Percentiles rank a stretch among this genome's conserved stretches.
These are phyloP conservation scores for Ophonus ardosiacus DNA, from an alignment of 2,888 invertebrate species.

Conservation along the genomic window DNA sequence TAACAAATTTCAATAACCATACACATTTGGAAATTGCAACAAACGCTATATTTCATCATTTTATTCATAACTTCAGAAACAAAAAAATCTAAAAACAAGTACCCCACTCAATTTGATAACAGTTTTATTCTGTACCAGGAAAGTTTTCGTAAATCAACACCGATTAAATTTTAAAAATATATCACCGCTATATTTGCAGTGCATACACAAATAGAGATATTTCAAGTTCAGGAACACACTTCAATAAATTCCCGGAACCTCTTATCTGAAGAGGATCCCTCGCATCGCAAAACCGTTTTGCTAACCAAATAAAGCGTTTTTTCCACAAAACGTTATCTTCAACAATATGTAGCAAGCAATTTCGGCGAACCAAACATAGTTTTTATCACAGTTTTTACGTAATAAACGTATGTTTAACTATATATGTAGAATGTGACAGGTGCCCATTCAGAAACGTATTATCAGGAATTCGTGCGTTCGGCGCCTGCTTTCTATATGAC, in stretches of 20 bases:
- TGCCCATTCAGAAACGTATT: constrained; percentile 55
- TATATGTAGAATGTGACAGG: constrained; percentile 44
- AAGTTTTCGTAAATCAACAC: constrained; percentile 48
- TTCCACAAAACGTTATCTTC: neutral
- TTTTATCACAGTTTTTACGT: constrained; percentile 30
- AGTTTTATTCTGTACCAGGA: constrained; percentile 8
- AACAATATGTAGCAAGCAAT: constrained; percentile 21
- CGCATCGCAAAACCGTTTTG: neutral
- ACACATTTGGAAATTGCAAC: too few relatives aligned
- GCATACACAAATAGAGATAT: constrained; percentile 51
- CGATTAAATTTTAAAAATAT: constrained; percentile 16
- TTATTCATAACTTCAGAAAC: too few relatives aligned
- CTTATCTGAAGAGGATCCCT: constrained; percentile 19
- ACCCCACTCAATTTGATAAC: neutral
- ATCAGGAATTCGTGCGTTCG: constrained; percentile 10
- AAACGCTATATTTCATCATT: too few relatives aligned
- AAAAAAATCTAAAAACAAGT: too few relatives aligned
- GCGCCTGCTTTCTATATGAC: constrained; percentile 12
- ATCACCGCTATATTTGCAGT: constrained; percentile 20
- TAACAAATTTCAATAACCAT: too few relatives aligned
- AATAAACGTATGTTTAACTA: constrained; percentile 37
- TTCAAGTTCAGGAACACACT: constrained; percentile 50
- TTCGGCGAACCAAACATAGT: constrained; percentile 9
- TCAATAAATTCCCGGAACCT: constrained; percentile 12
- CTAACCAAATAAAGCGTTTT: constrained; percentile 13